A percentile compares a stretch with the other conserved stretches of the same genome.
Conservation (phyloP, 2,888 invertebrate species). For the Leptopilina myrica region DNA sequence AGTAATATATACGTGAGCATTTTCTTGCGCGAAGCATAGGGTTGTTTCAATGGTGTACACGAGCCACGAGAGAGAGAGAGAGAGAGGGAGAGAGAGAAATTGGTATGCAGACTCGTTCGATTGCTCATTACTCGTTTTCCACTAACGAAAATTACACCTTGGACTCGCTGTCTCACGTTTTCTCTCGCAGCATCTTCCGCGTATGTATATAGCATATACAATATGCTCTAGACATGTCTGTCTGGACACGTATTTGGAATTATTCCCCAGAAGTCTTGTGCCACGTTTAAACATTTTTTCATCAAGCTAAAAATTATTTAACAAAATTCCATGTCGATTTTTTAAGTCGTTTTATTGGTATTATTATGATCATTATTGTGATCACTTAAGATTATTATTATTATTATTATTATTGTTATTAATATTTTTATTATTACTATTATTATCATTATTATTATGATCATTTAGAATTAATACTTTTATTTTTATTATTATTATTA, state of each 20-base stretch:
- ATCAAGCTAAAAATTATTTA: not conserved
- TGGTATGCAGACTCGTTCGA: constrained; percentile 67
- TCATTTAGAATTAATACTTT: too few relatives aligned
- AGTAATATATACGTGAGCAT: constrained; percentile 42
- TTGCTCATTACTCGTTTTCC: constrained; percentile 69
- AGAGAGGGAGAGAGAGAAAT: constrained; percentile 54
- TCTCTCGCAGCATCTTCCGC: constrained; percentile 38
- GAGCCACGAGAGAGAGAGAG: constrained; percentile 48
- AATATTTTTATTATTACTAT: too few relatives aligned
- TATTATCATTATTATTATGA: too few relatives aligned
- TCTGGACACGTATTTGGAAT: not conserved
- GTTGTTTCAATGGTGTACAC: constrained; percentile 41
- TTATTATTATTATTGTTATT: too few relatives aligned
- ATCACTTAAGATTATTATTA: too few relatives aligned
- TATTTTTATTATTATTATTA: too few relatives aligned
- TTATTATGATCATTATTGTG: too few relatives aligned
- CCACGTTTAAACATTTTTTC: too few relatives aligned
- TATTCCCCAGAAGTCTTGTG: not conserved
- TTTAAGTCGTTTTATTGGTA: not conserved
- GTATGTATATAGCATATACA: not conserved
- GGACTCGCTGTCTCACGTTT: constrained; percentile 66
- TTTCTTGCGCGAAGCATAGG: constrained; percentile 43
- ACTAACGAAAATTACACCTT: constrained; percentile 69
- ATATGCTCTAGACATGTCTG: not conserved
- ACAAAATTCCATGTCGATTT: not conserved